Evolutionary conservation across 2,113 vertebrate species (phyloP).

Genomic region (Eonycteris spelaea): DNA sequence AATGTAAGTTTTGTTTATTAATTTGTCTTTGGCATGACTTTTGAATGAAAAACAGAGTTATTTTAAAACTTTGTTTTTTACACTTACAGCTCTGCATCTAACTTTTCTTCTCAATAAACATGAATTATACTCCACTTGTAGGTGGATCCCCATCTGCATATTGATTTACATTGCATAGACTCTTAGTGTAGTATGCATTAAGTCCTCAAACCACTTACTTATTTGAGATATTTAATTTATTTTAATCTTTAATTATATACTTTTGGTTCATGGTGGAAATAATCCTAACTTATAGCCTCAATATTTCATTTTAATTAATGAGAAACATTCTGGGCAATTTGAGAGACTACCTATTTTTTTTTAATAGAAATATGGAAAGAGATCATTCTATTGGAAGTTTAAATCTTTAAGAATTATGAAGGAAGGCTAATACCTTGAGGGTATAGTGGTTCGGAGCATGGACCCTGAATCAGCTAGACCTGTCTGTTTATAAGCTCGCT

Average conservation of each 20-base stretch:
- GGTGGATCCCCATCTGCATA: neutral
- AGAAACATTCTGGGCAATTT: neutral
- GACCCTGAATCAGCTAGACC: neutral
- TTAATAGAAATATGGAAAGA: neutral
- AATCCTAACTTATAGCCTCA: neutral
- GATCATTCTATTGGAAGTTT: neutral
- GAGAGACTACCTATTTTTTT: neutral
- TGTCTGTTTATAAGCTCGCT: neutral
- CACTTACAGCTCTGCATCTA: neutral
- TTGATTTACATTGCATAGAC: neutral
- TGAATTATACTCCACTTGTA: neutral
- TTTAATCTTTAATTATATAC: neutral
- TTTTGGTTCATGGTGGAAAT: neutral
- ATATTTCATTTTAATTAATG: slow-evolving; percentile 5
- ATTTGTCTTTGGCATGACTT: slow-evolving; percentile 34
- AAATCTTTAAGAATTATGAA: slow-evolving; percentile 1
- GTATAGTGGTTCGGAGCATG: neutral
- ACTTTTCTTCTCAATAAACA: neutral
- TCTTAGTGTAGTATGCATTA: neutral
- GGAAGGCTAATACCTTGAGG: neutral
- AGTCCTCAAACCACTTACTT: neutral
- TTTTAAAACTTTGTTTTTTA: slow-evolving; percentile 44
- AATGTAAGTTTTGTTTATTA: slow-evolving; percentile 38
- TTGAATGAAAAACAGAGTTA: slow-evolving; percentile 14
- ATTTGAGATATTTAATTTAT: neutral